Evolutionary conservation across 2,113 vertebrate species (phyloP), one percentile per base, ranked within the genome.

Genomic region (Tympanuchus pallidicinctus): DNA sequence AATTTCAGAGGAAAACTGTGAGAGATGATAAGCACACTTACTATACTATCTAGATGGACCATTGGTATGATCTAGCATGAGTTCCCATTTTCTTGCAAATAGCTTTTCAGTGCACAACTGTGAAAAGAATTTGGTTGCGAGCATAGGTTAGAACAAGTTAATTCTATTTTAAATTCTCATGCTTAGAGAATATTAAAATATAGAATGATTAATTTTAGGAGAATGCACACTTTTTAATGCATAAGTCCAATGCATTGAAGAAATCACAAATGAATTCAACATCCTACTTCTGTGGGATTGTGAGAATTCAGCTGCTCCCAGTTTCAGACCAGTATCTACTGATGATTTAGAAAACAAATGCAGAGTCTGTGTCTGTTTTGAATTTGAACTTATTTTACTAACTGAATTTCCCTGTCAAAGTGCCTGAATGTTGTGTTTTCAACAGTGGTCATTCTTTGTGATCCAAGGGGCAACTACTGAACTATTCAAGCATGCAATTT

Each of bases 1-100:
- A 89, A 73, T 95, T 94, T 90, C 72, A 82, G 80, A 92, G 78
- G 78, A 72, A 94, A 95, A 95, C 90, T 95, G 87, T 66, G 67
- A 90, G 85, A 78, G n/a, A 28, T 85, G 94, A 95, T 96, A 88
- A 95, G 56, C 56, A 70, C 24, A 70, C 56, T 92, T 89, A 81
- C 81, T 91, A 78, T 71, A 10, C 85, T 92, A 47, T 83, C 89
- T 95, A 90, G 93, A 86, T 86, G 42, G 64, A 86, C 85, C 64
- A 86, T 75, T 95, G 78, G 69, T 88, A 95, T 95, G 79, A 86
- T 91, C 65, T 89, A 30, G 22, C 34, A 56, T 89, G 81, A 77
- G 32, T 77, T 86, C 64, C 73, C 89, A 50, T 56, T 59, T 63
- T 91, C 38, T 60, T 93, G 85, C 21, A 92, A 96, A 91, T 25